Evolutionary conservation across 64 coral and sea anemone species (phyloP), one percentile per base, ranked within the genome.

Genomic region (Cladopsammia gracilis): DNA sequence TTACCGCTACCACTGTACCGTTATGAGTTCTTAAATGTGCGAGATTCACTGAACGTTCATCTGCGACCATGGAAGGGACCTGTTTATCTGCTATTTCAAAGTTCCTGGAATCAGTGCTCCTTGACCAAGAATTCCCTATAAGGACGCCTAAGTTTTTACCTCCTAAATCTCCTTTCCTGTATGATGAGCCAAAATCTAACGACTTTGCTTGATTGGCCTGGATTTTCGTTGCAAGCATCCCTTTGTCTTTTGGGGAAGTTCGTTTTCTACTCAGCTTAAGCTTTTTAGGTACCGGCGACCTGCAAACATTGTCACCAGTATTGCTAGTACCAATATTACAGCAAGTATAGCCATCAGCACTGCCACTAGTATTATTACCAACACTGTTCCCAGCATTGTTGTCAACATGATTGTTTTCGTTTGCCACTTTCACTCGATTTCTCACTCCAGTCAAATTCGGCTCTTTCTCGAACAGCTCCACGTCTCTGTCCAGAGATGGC

Each of bases 1-100:
- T 83, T 13, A 98, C 90, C 47, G 96, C 88, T 61, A 98, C 82
- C 11, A 98, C 92, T 58, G 89, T 77, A 2, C 92, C 96, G 26
- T 82, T 77, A 25, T 72, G 26, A 48, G 66, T 88, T 82, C 80
- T 60, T 51, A 84, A 68, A 84, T 68, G 66, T 14, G 80, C 25
- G 3, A 48, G 22, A 84, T 84, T 84, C 3, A 45, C 80, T 10
- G 47, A 49, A 7, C 2, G 11, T 10, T 64, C 46, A 12, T 67
- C 45, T 15, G 64, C 25, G 34, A 46, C n/a, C 11, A 6, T 68
- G 19, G 44, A 9, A 49, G 20, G 19, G n/a, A 44, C 18, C 9
- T 13, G 46, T 68, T 25, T 64, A 46, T 15, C 19, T 68, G 44
- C 18, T 20, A 6, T 68, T 67, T 64, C 58, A 3, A 8, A 49